phyloP scores from a whole-genome alignment of 2,888 invertebrate genomes.

The Pachydiplax longipennis region DNA sequence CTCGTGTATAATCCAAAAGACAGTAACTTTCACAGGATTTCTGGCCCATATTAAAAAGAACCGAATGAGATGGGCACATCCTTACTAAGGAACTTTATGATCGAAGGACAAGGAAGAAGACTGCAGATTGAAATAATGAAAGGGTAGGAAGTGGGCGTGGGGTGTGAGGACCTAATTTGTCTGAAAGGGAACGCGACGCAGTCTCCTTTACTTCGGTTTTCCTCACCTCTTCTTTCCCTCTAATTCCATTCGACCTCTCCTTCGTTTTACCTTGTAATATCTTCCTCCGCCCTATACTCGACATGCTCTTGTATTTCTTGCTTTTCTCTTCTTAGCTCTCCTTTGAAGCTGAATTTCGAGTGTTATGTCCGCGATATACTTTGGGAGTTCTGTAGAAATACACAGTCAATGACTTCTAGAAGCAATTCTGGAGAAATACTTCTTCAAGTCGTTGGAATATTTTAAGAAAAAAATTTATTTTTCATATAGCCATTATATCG shows the following conservation, averaged over 20 bases:
- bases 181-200: background rate
- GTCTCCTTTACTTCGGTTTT: background rate
- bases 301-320: background rate
- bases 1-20: too few species aligned
- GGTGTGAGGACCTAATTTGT: constrained; percentile 11
- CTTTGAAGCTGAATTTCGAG: background rate
- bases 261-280: background rate
- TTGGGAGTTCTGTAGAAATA: too few species aligned
- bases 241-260: background rate
- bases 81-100: background rate
- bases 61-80: background rate
- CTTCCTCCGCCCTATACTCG: background rate
- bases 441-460: too few species aligned
- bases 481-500: too few species aligned
- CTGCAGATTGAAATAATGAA: background rate
- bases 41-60: too few species aligned
- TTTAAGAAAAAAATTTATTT: too few species aligned
- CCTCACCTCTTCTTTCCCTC: background rate
- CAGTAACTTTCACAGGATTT: too few species aligned
- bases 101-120: background rate
- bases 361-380: too few species aligned
- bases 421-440: too few species aligned
- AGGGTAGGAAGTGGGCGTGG: background rate
- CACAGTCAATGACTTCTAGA: too few species aligned
- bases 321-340: background rate